These are phyloP conservation scores for Oreotrochilus melanogaster DNA, from an alignment of 2,113 vertebrate species.

Conservation along the genomic window DNA sequence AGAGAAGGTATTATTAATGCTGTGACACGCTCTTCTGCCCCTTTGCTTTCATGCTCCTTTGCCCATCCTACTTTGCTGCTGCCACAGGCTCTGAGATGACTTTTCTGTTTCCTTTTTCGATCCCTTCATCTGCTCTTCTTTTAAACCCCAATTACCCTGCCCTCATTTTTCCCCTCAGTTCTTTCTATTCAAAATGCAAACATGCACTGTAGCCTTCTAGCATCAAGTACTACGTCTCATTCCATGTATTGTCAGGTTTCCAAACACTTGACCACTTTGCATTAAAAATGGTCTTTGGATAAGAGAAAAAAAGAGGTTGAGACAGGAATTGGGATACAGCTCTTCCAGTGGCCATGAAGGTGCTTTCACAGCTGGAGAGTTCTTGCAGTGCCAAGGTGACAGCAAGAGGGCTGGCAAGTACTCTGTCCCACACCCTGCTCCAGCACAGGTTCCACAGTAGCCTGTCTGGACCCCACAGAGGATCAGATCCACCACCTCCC, in stretches of 20 bases:
- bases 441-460: background rate
- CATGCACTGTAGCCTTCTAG: background rate
- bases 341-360: background rate
- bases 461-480: background rate
- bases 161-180: background rate
- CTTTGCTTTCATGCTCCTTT: constrained; percentile 31
- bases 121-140: background rate
- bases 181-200: background rate
- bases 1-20: constrained; percentile 44
- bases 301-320: background rate
- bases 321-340: background rate
- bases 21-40: constrained; percentile 5
- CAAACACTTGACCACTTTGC: background rate
- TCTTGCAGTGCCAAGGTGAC: background rate
- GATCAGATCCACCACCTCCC: background rate
- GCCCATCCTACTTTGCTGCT: background rate
- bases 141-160: background rate
- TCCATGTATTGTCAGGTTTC: background rate
- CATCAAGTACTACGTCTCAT: background rate
- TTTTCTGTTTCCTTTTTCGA: constrained; percentile 32
- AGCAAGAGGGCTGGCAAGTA: background rate
- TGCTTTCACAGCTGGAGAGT: background rate
- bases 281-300: background rate
- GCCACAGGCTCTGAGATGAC: background rate
- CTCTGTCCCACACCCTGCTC: background rate